Base-by-base conservation (phyloP, 2,888 invertebrate genomes). In the Folsomia manolachei region DNA sequence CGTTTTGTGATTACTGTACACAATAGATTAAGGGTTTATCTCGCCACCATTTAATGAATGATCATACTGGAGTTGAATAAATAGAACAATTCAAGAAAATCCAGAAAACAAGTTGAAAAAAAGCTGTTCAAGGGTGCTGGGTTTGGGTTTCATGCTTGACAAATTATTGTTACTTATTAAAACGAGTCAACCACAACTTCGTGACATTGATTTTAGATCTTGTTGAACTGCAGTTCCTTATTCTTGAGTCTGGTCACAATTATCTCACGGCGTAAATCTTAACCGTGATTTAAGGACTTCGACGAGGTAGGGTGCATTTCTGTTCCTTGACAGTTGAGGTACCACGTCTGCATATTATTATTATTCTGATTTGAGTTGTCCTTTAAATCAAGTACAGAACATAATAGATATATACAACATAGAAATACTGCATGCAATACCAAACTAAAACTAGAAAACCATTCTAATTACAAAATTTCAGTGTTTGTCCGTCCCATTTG, bases 401-500 rank as follows among this genome's bases (percentile, higher is more conserved):
- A n/a, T n/a, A n/a, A n/a, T n/a, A n/a, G n/a, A n/a, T n/a, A n/a
- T n/a, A n/a, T n/a, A n/a, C n/a, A n/a, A n/a, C n/a, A n/a, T 14
- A 39, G 39, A 39, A 39, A 39, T 39, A 39, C 14, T 39, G 39
- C 39, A 9, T 39, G 14, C 14, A 39, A 39, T 9, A 9, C 14
- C 14, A 14, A n/a, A n/a, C n/a, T n/a, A n/a, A n/a, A n/a, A n/a
- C n/a, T 39, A 39, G 7, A 39, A 9, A 39, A 39, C 7, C 14
- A 39, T 24, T 14, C 53, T 60, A 18, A 25, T 56, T 56, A 4
- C 39, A 60, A 19, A 53, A 61, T 74, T 63, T 1, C 63, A 80
- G 80, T 69, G 27, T 80, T 80, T 53, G 75, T 75, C 0, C 64
- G 71, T 39, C 80, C 80, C 2, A 71, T 80, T 25, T 80, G 80